Evolutionary conservation across 2,797 vertebrate species (phyloP).

Genomic region (Microctenopoma stevenorrisi): DNA sequence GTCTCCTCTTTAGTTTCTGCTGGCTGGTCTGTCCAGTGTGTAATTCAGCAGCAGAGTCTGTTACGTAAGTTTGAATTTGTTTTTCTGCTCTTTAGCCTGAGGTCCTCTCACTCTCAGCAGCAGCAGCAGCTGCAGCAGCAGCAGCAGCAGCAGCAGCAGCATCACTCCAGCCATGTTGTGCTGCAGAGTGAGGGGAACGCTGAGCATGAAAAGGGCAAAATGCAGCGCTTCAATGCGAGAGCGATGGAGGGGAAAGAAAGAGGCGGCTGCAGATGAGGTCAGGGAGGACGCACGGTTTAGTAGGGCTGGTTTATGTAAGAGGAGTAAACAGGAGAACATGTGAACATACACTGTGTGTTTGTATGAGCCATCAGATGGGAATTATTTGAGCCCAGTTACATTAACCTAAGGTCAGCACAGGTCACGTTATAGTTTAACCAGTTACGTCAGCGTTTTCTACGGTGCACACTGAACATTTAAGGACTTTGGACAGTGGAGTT

Average conservation of each 20-base stretch:
- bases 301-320: constrained; percentile 36
- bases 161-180: constrained; percentile 55
- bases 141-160: constrained; percentile 29
- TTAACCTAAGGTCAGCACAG: constrained; percentile 48
- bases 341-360: not conserved
- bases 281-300: not conserved
- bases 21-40: constrained; percentile 40
- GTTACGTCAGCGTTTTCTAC: constrained; percentile 14
- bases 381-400: constrained; percentile 29
- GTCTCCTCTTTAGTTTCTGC: constrained; percentile 35
- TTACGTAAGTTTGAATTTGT: constrained; percentile 79
- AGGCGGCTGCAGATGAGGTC: constrained; percentile 29
- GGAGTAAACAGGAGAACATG: constrained; percentile 2
- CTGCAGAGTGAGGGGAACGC: constrained; percentile 48
- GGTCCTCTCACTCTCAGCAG: constrained; percentile 59
- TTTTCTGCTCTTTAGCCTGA: constrained; percentile 74
- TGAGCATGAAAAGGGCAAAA: constrained; percentile 69
- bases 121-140: not conserved
- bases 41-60: constrained; percentile 47
- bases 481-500: too few relatives aligned
- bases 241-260: constrained; percentile 34
- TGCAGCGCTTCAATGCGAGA: constrained; percentile 20
- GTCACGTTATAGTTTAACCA: constrained; percentile 38
- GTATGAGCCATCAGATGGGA: constrained; percentile 11
- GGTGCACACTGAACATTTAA: constrained; percentile 3